Evolutionary conservation across 2,113 vertebrate species (phyloP).

Genomic region (Nothocercus julius): DNA sequence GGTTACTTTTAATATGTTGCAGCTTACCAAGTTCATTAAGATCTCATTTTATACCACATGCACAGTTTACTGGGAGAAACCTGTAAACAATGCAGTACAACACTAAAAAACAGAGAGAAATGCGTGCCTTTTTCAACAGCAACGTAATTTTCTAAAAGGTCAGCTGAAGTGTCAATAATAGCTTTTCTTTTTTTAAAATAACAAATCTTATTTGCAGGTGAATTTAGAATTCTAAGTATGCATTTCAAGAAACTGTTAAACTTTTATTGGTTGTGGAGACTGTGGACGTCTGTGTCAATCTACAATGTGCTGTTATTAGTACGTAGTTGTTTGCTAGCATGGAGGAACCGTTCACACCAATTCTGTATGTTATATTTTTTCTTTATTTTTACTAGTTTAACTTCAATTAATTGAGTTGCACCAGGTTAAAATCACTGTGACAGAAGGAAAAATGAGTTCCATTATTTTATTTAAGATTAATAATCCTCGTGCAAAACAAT

Average conservation of each 20-base stretch:
- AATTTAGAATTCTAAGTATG: background rate
- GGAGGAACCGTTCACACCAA: background rate
- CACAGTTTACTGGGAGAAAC: background rate
- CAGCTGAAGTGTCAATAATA: background rate
- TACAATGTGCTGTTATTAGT: background rate
- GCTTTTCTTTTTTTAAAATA: background rate
- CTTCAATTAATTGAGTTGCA: background rate
- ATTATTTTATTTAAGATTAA: background rate
- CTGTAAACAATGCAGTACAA: background rate
- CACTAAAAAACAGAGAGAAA: background rate
- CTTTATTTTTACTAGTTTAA: background rate
- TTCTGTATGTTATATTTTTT: background rate
- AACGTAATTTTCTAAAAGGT: background rate
- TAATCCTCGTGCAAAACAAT: background rate
- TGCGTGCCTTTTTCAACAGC: background rate
- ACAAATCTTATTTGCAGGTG: background rate
- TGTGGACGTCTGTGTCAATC: background rate
- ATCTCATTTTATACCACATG: background rate
- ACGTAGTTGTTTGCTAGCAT: rapidly evolving
- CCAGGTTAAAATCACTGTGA: background rate
- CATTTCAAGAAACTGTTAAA: background rate
- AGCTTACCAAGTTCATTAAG: background rate
- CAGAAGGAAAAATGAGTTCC: background rate
- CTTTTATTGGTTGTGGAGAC: background rate
- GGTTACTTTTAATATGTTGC: background rate